A percentile compares a stretch with the other conserved stretches of the same genome.
phyloP scores from a whole-genome alignment of 2,797 vertebrate genomes.

The Leptatherina wallacei region DNA sequence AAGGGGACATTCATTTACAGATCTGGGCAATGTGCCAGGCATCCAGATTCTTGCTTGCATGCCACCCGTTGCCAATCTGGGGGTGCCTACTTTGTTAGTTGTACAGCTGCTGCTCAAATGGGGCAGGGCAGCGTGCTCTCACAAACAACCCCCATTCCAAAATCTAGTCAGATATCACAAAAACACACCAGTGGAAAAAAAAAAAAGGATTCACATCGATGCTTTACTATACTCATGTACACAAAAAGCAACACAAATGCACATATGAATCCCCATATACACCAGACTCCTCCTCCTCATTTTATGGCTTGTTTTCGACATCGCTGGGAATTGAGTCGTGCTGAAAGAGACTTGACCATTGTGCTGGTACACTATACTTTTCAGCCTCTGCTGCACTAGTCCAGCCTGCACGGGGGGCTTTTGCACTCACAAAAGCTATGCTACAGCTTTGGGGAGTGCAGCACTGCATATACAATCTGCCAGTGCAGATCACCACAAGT shows the following conservation, averaged over 20 bases:
- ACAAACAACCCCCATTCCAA: slow-evolving; percentile 58
- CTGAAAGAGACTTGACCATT: slow-evolving; percentile 76
- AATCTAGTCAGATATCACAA: slow-evolving; percentile 56
- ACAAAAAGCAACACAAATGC: slow-evolving; percentile 33
- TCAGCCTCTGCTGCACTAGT: slow-evolving; percentile 50
- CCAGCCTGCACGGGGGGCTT: slow-evolving; percentile 20
- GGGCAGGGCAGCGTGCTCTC: slow-evolving; percentile 34
- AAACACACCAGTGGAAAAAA: slow-evolving; percentile 30
- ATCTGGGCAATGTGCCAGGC: slow-evolving; percentile 74
- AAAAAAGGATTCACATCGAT: slow-evolving; percentile 10
- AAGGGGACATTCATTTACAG: slow-evolving; percentile 55
- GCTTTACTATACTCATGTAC: slow-evolving; percentile 25
- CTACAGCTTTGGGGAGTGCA: slow-evolving; percentile 47
- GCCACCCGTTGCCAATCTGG: slow-evolving; percentile 72
- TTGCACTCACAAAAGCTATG: too few species aligned
- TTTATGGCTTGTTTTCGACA: slow-evolving; percentile 77
- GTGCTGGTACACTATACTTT: slow-evolving; percentile 53
- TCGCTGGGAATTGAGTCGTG: slow-evolving; percentile 54
- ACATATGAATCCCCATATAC: slow-evolving; percentile 29
- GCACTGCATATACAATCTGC: slow-evolving; percentile 19
- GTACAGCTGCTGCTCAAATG: slow-evolving; percentile 70
- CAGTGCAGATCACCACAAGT: slow-evolving; percentile 18
- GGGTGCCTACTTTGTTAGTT: slow-evolving; percentile 66
- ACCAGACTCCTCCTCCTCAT: slow-evolving; percentile 62
- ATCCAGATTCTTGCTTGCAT: slow-evolving; percentile 74